Evolutionary conservation across 2,113 vertebrate species (phyloP), one percentile per base, ranked within the genome.

Genomic region (Ardeotis arabs): DNA sequence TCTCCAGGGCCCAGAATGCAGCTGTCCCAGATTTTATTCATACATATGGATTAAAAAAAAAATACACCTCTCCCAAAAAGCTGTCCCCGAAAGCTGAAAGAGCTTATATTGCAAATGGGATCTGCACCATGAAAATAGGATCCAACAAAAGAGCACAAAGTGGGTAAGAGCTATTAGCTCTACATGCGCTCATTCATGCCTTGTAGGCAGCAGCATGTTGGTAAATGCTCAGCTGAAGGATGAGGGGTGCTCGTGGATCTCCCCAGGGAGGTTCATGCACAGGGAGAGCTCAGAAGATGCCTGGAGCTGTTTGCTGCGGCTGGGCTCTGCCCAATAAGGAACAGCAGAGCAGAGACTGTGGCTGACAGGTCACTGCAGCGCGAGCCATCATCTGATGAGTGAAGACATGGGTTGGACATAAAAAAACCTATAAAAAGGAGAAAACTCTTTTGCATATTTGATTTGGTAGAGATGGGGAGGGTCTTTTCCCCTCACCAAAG

Each of bases 371-470:
- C 35, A n/a, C 31, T 53, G 67, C 41, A 47, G 62, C 18, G 2
- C 2, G 6, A 76, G 22, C 16, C 39, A 8, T 59, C 53, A 12
- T 19, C 68, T 77, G 9, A n/a, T 44, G 45, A 79, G 4, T 17
- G 15, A 74, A 56, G 35, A 5, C 0, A 0, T 31, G 14, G 17
- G 10, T 9, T 66, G 59, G 60, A 53, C 29, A 44, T 27, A 9
- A 29, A 75, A 75, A 60, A 66, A 10, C 7, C 39, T 35, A 9
- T 22, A 47, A 68, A 62, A 9, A 69, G 55, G 84, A 45, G 19
- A 84, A 77, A 87, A 67, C 14, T 55, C 20, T 39, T 78, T n/a
- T 64, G n/a, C 23, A 28, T 62, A 16, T 66, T 58, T 87, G 28
- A 78, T 58, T 69, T 87, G 13, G 28, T 62, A 53, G 45, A 50